A percentile compares a stretch with the other conserved stretches of the same genome.
phyloP scores from a whole-genome alignment of 2,888 invertebrate species.

The Allygus modestus region DNA sequence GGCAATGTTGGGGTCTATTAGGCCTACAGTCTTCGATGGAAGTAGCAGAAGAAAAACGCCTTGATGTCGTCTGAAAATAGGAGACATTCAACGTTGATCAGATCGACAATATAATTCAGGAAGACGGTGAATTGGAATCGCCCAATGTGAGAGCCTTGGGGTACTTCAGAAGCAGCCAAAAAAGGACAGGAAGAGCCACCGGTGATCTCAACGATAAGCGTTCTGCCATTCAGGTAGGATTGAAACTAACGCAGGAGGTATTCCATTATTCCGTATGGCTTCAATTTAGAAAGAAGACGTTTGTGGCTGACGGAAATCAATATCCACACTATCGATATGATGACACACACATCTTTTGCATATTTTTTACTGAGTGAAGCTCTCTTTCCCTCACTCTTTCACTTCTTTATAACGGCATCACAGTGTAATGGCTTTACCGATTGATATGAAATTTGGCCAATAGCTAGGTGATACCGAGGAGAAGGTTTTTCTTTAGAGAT shows the following conservation, averaged over 20 bases:
- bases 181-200: background rate
- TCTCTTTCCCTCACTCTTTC: too few relatives aligned
- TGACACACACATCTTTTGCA: too few relatives aligned
- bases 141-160: background rate
- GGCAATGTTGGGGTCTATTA: background rate
- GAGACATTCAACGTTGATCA: background rate
- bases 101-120: background rate
- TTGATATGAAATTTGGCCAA: too few relatives aligned
- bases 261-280: too few relatives aligned
- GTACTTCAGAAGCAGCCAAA: background rate
- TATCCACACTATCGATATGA: background rate
- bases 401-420: too few relatives aligned
- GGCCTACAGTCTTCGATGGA: slow-evolving; percentile 18
- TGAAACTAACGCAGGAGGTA: background rate
- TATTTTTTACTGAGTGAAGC: too few relatives aligned
- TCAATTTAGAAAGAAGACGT: background rate
- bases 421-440: too few relatives aligned
- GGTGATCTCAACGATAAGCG: background rate
- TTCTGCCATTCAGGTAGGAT: background rate
- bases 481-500: too few relatives aligned
- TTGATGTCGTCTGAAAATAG: background rate
- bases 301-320: background rate
- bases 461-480: too few relatives aligned
- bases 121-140: background rate
- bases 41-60: background rate